These are phyloP conservation scores for Oreotrochilus melanogaster DNA, from an alignment of 2,113 vertebrate genomes.

Conservation along the genomic window DNA sequence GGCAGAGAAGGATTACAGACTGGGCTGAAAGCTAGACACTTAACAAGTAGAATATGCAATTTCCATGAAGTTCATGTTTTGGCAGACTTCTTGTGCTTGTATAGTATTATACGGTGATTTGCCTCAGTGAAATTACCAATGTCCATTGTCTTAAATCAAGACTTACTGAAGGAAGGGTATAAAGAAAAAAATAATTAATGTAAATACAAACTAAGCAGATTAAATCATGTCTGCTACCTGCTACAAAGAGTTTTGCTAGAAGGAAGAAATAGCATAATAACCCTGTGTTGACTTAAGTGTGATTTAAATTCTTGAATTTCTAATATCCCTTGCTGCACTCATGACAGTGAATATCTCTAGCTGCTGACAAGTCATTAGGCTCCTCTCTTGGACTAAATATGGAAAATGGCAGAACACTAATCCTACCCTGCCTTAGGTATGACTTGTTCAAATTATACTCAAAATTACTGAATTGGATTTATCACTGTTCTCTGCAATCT, in stretches of 20 bases:
- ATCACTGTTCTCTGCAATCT: neutral
- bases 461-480: neutral
- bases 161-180: neutral
- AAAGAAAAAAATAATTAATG: neutral
- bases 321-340: neutral
- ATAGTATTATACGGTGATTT: neutral
- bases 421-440: neutral
- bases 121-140: neutral
- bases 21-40: neutral
- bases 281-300: neutral
- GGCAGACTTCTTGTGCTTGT: neutral
- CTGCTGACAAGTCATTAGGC: neutral
- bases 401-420: neutral
- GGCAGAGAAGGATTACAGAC: neutral
- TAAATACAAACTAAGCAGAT: neutral
- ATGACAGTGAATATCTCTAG: neutral
- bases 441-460: neutral
- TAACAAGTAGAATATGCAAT: neutral
- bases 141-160: neutral
- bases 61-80: neutral
- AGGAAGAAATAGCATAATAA: neutral
- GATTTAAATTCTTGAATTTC: slow-evolving; percentile 9
- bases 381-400: neutral
- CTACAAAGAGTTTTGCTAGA: neutral
- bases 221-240: neutral